Evolutionary conservation across 2,888 invertebrate species (phyloP).

Genomic region (Watsonalla cultraria): DNA sequence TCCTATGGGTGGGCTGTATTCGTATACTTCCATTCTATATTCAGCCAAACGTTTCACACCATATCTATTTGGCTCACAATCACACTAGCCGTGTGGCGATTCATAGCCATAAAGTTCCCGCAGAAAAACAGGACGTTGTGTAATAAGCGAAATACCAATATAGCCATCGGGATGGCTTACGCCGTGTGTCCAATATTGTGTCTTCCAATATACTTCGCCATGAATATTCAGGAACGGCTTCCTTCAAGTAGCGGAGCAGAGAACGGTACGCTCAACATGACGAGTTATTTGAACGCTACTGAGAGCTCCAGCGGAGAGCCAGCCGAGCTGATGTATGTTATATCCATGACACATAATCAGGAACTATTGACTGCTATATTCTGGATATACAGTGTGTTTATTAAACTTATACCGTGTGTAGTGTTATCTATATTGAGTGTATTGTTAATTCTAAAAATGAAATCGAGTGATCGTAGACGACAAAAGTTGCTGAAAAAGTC

Average conservation of each 20-base stretch:
- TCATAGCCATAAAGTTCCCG: slow-evolving; percentile 91
- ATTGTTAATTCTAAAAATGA: slow-evolving; percentile 85
- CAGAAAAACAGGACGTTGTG: slow-evolving; percentile 90
- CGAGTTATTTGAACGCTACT: slow-evolving; percentile 35
- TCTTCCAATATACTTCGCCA: slow-evolving; percentile 89
- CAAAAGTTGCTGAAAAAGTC: slow-evolving; percentile 81
- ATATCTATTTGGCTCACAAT: slow-evolving; percentile 96
- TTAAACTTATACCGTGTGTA: slow-evolving; percentile 94
- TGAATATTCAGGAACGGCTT: slow-evolving; percentile 80
- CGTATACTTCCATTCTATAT: slow-evolving; percentile 93
- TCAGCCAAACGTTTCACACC: slow-evolving; percentile 92
- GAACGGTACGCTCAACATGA: slow-evolving; percentile 41
- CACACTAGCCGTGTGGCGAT: slow-evolving; percentile 95
- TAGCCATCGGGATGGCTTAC: slow-evolving; percentile 87
- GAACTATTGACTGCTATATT: slow-evolving; percentile 85
- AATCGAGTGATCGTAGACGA: slow-evolving; percentile 88
- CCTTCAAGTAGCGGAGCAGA: slow-evolving; percentile 16
- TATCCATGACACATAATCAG: slow-evolving; percentile 82
- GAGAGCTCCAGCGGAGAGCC: slow-evolving; percentile 5
- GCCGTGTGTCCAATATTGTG: slow-evolving; percentile 90
- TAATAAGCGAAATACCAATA: slow-evolving; percentile 86
- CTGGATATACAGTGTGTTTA: slow-evolving; percentile 94
- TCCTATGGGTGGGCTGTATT: slow-evolving; percentile 89
- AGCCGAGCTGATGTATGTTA: slow-evolving; percentile 79
- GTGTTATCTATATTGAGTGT: slow-evolving; percentile 90